These are phyloP conservation scores for Bambusicola thoracicus DNA, from an alignment of 2,113 vertebrate species.

Conservation along the genomic window DNA sequence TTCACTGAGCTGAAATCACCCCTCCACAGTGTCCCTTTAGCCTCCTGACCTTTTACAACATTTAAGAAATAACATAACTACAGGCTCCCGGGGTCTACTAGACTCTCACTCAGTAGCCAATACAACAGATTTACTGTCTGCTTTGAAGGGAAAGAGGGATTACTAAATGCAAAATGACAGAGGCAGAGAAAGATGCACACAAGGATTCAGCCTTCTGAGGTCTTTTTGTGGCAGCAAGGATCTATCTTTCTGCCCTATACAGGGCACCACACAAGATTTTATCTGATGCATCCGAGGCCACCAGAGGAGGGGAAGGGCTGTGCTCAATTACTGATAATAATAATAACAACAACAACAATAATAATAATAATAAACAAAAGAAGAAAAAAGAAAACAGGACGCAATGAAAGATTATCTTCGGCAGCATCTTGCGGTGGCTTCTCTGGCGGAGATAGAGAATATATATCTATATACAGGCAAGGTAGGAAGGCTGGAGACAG, in stretches of 20 bases:
- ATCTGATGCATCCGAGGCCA: conserved; percentile 53
- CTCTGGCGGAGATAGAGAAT: conserved; percentile 80
- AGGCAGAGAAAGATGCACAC: conserved; percentile 67
- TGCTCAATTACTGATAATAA: conserved; percentile 72
- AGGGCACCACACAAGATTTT: conserved; percentile 2
- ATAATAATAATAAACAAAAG: conserved; percentile 76
- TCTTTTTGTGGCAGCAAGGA: conserved; percentile 54
- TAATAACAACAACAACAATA: conserved; percentile 45
- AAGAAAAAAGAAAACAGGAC: conserved; percentile 75
- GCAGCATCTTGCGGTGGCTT: conserved; percentile 82
- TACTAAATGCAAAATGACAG: conserved; percentile 64
- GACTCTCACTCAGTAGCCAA: conserved; percentile 68
- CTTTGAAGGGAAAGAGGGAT: conserved; percentile 68
- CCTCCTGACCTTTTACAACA: conserved; percentile 60
- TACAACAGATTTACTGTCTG: conserved; percentile 44
- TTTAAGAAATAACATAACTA: conserved; percentile 67
- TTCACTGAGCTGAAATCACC: conserved; percentile 54
- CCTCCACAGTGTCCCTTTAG: conserved; percentile 33
- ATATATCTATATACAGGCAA: conserved; percentile 80
- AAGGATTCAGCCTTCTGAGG: conserved; percentile 63
- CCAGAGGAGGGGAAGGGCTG: conserved; percentile 56
- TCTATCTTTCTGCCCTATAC: not conserved
- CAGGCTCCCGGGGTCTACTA: conserved; percentile 64
- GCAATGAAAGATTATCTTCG: conserved; percentile 79
- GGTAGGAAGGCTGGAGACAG: conserved; percentile 44